Evolutionary conservation across 2,113 vertebrate species (phyloP), one percentile per base, ranked within the genome.

Genomic region (Apodemus speciosus): DNA sequence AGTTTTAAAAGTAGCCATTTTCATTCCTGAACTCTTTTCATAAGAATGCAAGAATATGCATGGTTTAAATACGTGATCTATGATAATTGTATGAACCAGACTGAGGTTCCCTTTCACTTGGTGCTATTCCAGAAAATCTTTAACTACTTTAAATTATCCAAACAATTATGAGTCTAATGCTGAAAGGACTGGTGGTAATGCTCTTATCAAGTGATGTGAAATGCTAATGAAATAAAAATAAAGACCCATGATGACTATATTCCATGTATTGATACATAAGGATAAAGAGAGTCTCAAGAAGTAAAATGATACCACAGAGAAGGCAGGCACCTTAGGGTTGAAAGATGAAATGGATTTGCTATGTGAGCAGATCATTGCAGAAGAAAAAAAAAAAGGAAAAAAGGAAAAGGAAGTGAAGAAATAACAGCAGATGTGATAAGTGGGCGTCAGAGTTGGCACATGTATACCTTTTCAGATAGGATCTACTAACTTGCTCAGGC

Each of bases 61-160:
- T 79, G 23, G 10, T 35, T 21, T 60, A 2, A 85, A 0, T 89
- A 23, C n/a, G 6, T 76, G 62, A 43, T 49, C 51, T 64, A 21
- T 46, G 64, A 85, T 85, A n/a, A 40, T 3, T 62, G 9, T 43
- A 40, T 64, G 69, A 51, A 25, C 14, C 10, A 53, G 30, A 76
- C 72, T 91, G 21, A 49, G 21, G 30, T 76, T 95, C 87, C 68
- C 72, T 90, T 90, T 79, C 15, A 76, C 0, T 8, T 51, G 35
- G 32, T 21, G 72, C 2, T 83, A 72, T 87, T 91, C 88, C 79
- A 97, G 53, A 64, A 94, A 90, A 94, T 25, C 76, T 85, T 83
- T 83, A 64, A 89, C 40, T 92, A 72, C 16, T 79, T 94, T 40
- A 14, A 88, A 13, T 90, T 46, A 89, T n/a, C 3, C 62, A 58